Conservation (phyloP, 2,888 invertebrate genomes). For the Penaeus monodon region DNA sequence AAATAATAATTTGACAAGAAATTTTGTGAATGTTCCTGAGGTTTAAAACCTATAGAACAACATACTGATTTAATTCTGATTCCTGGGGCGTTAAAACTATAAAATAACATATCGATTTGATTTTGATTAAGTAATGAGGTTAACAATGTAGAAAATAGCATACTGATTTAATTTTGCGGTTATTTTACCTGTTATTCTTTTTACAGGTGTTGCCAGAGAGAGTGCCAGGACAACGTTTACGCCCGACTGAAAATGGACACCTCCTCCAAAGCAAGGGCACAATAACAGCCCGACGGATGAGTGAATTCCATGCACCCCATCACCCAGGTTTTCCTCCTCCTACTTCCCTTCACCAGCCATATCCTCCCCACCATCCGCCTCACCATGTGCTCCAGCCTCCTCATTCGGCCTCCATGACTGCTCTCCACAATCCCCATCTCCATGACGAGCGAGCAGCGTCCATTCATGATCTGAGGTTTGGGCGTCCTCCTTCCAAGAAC, state of each 20-base stretch:
- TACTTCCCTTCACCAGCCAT: conserved; percentile 13
- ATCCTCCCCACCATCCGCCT: background rate
- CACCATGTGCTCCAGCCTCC: conserved; percentile 29
- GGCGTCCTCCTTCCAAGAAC: conserved; percentile 49
- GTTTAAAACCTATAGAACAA: too few species aligned
- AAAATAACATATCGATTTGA: too few species aligned
- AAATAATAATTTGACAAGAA: too few species aligned
- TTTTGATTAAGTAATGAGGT: too few species aligned
- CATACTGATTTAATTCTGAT: too few species aligned
- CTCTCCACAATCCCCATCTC: conserved; percentile 42
- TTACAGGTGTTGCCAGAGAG: conserved; percentile 80
- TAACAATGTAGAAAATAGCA: too few species aligned
- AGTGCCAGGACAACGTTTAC: conserved; percentile 76
- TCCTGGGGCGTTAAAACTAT: too few species aligned
- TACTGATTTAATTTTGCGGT: too few species aligned
- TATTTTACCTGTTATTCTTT: background rate
- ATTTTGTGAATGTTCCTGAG: too few species aligned
- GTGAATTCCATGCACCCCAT: conserved; percentile 69
- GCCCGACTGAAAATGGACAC: conserved; percentile 85
- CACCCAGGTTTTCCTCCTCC: conserved; percentile 57
- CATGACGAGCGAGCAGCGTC: conserved; percentile 29
- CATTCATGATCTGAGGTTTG: conserved; percentile 56
- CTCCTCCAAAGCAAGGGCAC: conserved; percentile 87
- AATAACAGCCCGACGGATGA: conserved; percentile 79
- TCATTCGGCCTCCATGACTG: conserved; percentile 52